Percentiles rank a stretch among this genome's conserved stretches.
Evolutionary conservation across 2,113 vertebrate genomes (phyloP).

Genomic region (Mobula birostris): DNA sequence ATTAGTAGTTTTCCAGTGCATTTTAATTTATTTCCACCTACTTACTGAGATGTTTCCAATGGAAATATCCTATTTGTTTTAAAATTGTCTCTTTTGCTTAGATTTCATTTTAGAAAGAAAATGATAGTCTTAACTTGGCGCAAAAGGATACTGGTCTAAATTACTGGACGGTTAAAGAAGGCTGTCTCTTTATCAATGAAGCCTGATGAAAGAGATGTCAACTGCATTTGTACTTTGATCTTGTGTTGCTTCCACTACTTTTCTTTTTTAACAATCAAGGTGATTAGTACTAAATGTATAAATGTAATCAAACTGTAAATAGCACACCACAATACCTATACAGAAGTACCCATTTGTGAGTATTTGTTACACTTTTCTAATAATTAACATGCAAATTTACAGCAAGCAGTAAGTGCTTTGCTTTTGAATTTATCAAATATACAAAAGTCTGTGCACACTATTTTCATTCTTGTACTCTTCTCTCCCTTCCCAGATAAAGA

Average conservation of each 20-base stretch:
- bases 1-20: conserved; percentile 64
- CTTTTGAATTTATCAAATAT: background rate
- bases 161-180: conserved; percentile 65
- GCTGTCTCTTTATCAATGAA: conserved; percentile 74
- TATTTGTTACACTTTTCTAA: background rate
- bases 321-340: conserved; percentile 45
- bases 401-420: background rate
- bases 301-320: conserved; percentile 58
- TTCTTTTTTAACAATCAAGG: conserved; percentile 60
- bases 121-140: conserved; percentile 78
- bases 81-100: conserved; percentile 61
- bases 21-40: conserved; percentile 59
- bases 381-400: background rate
- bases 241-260: conserved; percentile 42
- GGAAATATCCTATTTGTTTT: conserved; percentile 49
- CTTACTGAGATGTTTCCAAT: conserved; percentile 57
- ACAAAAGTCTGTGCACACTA: no score
- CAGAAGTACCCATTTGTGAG: background rate
- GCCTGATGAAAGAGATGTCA: conserved; percentile 89
- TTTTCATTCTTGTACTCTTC: background rate
- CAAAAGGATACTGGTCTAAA: conserved; percentile 77
- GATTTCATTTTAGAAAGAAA: conserved; percentile 84
- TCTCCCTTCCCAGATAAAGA: background rate
- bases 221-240: conserved; percentile 83
- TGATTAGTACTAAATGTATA: conserved; percentile 69